These are phyloP conservation scores for Malurus leucopterus DNA, from an alignment of 2,797 vertebrate species.

Conservation along the genomic window DNA sequence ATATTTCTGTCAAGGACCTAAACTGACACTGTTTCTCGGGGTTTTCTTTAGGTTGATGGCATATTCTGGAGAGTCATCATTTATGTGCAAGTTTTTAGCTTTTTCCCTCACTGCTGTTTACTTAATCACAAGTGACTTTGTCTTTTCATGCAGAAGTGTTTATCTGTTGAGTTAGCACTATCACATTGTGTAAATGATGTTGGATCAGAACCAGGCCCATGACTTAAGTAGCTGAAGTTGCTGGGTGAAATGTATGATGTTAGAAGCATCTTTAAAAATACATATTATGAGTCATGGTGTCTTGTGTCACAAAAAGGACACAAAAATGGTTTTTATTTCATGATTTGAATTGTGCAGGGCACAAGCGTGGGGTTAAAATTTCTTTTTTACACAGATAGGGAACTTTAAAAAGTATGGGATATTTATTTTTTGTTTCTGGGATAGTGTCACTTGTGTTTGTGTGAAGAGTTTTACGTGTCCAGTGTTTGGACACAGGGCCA, in stretches of 20 bases:
- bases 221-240: neutral
- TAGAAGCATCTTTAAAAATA: neutral
- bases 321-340: neutral
- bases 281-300: rapidly evolving
- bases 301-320: neutral
- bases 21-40: neutral
- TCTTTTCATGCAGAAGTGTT: neutral
- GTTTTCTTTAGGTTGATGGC: neutral
- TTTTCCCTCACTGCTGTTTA: neutral
- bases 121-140: neutral
- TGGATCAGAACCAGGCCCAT: neutral
- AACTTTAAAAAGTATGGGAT: rapidly evolving
- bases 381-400: neutral
- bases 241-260: neutral
- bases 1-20: neutral
- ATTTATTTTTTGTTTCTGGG: neutral
- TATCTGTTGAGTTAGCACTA: neutral
- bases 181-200: neutral
- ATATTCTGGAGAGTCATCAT: neutral
- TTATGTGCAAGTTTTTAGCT: neutral
- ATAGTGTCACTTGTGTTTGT: neutral
- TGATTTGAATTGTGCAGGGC: neutral
- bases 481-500: neutral
- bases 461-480: neutral
- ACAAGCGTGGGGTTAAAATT: neutral